phyloP scores from a whole-genome alignment of 2,113 vertebrate genomes.

The Dasyornis broadbenti region DNA sequence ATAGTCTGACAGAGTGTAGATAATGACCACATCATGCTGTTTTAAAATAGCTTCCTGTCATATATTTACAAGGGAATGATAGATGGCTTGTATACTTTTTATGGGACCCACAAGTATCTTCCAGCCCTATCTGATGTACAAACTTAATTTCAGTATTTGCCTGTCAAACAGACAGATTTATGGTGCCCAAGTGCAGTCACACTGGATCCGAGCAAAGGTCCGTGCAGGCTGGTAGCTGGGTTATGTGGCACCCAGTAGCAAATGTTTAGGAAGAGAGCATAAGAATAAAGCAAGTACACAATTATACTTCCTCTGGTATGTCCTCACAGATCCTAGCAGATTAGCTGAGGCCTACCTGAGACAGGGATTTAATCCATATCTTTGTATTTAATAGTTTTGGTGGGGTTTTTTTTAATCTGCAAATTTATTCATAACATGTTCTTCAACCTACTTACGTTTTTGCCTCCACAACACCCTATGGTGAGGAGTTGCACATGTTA shows the following conservation, averaged over 20 bases:
- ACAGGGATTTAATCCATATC: not conserved
- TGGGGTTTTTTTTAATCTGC: not conserved
- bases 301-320: not conserved
- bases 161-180: slow-evolving; percentile 15
- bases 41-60: slow-evolving; percentile 26
- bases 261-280: not conserved
- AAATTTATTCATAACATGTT: not conserved
- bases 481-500: not conserved
- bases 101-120: slow-evolving; percentile 31
- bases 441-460: not conserved
- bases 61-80: slow-evolving; percentile 5
- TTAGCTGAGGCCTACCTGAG: not conserved
- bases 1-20: not conserved
- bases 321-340: not conserved
- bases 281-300: not conserved
- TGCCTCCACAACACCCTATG: not conserved
- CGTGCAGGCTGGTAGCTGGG: not conserved
- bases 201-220: slow-evolving; percentile 9
- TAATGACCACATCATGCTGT: not conserved
- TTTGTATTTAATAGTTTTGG: not conserved
- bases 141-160: slow-evolving; percentile 24
- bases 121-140: slow-evolving; percentile 39
- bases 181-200: not conserved
- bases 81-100: slow-evolving; percentile 20
- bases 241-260: not conserved